These are phyloP conservation scores for Chaetorhynchus papuensis DNA, from an alignment of 2,113 vertebrate species.

Conservation along the genomic window DNA sequence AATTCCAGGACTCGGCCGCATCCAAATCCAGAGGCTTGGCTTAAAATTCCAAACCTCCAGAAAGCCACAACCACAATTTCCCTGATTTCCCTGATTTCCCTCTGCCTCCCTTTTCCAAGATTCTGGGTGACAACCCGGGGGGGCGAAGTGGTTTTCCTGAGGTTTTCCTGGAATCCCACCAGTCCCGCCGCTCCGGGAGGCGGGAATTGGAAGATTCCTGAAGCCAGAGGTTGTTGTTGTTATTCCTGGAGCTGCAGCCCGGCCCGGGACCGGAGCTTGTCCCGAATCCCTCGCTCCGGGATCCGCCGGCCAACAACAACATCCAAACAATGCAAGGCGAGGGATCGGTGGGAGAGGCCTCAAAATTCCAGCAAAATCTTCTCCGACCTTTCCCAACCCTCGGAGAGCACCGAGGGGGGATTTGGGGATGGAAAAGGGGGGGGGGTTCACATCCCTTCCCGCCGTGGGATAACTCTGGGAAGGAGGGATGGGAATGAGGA, in stretches of 20 bases:
- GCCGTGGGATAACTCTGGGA: background rate
- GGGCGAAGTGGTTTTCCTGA: background rate
- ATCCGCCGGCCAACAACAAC: background rate
- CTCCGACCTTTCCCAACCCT: background rate
- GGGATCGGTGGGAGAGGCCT: background rate
- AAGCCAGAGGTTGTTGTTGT: background rate
- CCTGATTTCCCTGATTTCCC: background rate
- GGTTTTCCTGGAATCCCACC: background rate
- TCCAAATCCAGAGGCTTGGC: background rate
- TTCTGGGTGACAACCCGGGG: fast-evolving
- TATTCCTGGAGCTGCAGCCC: background rate
- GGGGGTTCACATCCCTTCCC: fast-evolving
- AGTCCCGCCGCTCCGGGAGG: background rate
- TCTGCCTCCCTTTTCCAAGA: background rate
- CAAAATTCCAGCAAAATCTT: background rate
- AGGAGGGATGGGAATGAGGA: background rate
- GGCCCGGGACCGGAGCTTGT: background rate
- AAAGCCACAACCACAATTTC: background rate
- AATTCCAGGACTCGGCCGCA: background rate
- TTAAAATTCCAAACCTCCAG: background rate
- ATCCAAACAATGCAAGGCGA: background rate
- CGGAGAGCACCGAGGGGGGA: background rate
- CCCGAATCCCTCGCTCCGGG: background rate
- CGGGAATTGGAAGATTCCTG: background rate
- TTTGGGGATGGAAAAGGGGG: background rate